Conservation (phyloP, 1,140 invertebrate genomes). For the Aphelenchoides avenae region DNA sequence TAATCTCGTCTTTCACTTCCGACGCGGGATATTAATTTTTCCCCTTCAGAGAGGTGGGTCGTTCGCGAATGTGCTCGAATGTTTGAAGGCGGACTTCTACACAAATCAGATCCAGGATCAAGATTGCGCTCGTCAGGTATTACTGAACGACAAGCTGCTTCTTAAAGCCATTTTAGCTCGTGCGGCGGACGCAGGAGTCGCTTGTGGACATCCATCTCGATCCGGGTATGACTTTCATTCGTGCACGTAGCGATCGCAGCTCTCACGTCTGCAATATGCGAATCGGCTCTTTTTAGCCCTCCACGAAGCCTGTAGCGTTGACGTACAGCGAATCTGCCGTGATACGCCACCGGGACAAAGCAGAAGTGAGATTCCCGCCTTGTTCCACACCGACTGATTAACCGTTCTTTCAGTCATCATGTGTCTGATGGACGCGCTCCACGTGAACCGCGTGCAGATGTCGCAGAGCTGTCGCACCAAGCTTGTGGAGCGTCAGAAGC, state of each 20-base stretch:
- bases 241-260: background rate
- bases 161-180: slow-evolving; percentile 66
- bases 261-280: background rate
- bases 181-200: slow-evolving; percentile 65
- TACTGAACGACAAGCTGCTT: slow-evolving; percentile 15
- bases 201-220: slow-evolving; percentile 66
- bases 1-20: too few relatives aligned
- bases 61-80: slow-evolving; percentile 55
- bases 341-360: slow-evolving; percentile 78
- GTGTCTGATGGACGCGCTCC: slow-evolving; percentile 53
- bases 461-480: slow-evolving; percentile 44
- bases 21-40: slow-evolving; percentile 2
- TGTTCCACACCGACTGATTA: background rate
- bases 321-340: slow-evolving; percentile 76
- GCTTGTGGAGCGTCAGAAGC: slow-evolving; percentile 48
- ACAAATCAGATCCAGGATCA: slow-evolving; percentile 47
- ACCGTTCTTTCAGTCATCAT: slow-evolving; percentile 54
- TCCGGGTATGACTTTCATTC: slow-evolving; percentile 61
- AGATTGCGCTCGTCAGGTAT: slow-evolving; percentile 37
- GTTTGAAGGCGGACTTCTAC: slow-evolving; percentile 58
- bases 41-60: slow-evolving; percentile 39
- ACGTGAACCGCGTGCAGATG: slow-evolving; percentile 31
- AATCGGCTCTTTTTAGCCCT: too few relatives aligned
- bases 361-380: slow-evolving; percentile 60
- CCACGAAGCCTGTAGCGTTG: slow-evolving; percentile 63